Evolutionary conservation across 2,888 invertebrate genomes (phyloP).

Genomic region (Conchocele bisecta): DNA sequence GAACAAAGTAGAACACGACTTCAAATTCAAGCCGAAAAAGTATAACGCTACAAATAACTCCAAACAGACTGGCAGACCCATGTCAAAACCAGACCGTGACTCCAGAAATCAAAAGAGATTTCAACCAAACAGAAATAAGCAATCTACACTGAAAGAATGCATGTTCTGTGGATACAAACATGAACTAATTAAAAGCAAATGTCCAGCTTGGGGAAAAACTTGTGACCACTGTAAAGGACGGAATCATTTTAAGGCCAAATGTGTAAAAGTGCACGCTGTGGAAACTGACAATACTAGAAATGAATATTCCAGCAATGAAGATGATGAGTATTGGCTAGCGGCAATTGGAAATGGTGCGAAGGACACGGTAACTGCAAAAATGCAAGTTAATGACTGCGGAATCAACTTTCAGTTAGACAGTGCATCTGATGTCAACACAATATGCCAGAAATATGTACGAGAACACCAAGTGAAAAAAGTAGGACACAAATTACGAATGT

Average conservation of each 20-base stretch:
- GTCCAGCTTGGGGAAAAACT: conserved; percentile 59
- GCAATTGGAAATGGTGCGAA: background rate
- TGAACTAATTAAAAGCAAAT: conserved; percentile 39
- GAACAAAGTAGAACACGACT: conserved; percentile 2
- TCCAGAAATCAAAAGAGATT: no score
- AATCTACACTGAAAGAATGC: conserved; percentile 27
- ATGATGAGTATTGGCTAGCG: conserved; percentile 16
- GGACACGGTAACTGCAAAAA: conserved; percentile 10
- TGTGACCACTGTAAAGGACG: conserved; percentile 41
- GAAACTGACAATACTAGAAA: conserved; percentile 3
- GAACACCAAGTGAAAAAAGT: conserved; percentile 12
- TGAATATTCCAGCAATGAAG: conserved; percentile 2
- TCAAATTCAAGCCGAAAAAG: background rate
- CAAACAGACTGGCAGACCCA: no score
- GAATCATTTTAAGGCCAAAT: conserved; percentile 54
- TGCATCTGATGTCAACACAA: conserved; percentile 42
- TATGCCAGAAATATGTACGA: conserved; percentile 9
- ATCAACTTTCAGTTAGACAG: conserved; percentile 52
- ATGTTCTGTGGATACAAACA: conserved; percentile 51
- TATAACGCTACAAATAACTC: no score
- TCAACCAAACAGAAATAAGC: no score
- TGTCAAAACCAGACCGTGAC: no score
- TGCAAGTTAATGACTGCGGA: conserved; percentile 20
- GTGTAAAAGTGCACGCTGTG: conserved; percentile 12
- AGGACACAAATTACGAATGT: conserved; percentile 33